Base-by-base conservation (phyloP, 2,113 vertebrate genomes). In the Todiramphus chloris region DNA sequence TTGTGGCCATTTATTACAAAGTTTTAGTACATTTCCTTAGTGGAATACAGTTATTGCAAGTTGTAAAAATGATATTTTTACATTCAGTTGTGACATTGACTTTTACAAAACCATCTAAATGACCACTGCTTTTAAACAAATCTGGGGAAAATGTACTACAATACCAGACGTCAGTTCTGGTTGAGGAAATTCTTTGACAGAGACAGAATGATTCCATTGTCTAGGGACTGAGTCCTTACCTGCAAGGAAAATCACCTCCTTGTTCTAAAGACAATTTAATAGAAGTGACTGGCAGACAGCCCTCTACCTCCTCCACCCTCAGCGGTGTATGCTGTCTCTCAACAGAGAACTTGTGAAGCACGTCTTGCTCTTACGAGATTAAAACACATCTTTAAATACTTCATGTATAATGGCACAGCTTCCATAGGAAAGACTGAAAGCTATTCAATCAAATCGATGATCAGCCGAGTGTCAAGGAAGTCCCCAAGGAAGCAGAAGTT, bases 121-220 rank as follows among this genome's bases (percentile, higher is more conserved):
- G 77, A 85, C 74, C 17, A 6, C 8, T 89, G 31, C 20, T 85
- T 69, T 85, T 41, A 82, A 94, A 92, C 2, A 1, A 81, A 68
- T 43, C 60, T 89, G 58, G 60, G 20, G 44, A 96, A 95, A 89
- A 79, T 48, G 72, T 6, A 62, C 60, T 86, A 16, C 27, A 72
- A 64, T 41, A 67, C 20, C 74, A 77, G 86, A 86, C 50, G 62
- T 89, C 10, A 68, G 89, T 94, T 96, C 77, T 94, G 81, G 74
- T 78, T 95, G 93, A 96, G 66, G 44, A 89, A 93, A 79, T 84
- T 79, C 35, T 79, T 87, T 93, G 93, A 75, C 93, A 96, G 69
- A 84, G 77, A 91, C 66, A 75, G 51, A 96, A 87, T 76, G 24
- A 72, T 93, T 96, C 66, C 50, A 68, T 56, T 81, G 77, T 58